Percentiles rank a stretch among this genome's conserved stretches.
These are phyloP conservation scores for Sinocyclocheilus anophthalmus DNA, from an alignment of 2,113 vertebrate species.

Conservation along the genomic window DNA sequence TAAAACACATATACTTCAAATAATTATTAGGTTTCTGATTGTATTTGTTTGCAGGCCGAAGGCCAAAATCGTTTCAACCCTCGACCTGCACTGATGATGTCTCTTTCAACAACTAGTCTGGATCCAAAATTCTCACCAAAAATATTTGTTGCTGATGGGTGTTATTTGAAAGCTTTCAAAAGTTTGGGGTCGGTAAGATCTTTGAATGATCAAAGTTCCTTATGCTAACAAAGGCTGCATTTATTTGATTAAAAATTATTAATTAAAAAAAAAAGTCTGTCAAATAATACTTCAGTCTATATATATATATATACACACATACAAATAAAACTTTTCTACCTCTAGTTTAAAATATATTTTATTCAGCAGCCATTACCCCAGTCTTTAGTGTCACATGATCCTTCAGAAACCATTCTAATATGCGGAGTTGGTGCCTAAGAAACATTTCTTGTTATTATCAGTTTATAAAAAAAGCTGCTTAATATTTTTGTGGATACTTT, in stretches of 20 bases:
- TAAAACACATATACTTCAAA: neutral
- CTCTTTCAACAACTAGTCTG: neutral
- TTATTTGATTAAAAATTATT: neutral
- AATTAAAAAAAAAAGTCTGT: neutral
- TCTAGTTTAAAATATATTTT: neutral
- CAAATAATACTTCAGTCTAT: neutral
- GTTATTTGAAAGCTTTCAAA: too few species aligned
- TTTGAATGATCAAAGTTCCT: neutral
- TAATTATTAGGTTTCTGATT: neutral
- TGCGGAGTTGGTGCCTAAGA: too few species aligned
- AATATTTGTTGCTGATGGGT: neutral
- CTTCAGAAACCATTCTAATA: neutral
- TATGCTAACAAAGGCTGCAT: neutral
- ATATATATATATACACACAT: too few species aligned
- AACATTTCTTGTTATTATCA: neutral
- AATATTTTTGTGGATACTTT: neutral
- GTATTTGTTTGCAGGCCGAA: neutral
- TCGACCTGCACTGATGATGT: conserved; percentile 59
- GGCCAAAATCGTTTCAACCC: neutral
- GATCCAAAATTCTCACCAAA: neutral
- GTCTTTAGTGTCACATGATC: too few species aligned
- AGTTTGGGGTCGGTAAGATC: neutral
- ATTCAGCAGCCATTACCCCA: neutral
- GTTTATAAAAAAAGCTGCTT: neutral
- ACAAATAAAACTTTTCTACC: too few species aligned